Evolutionary conservation across 2,888 invertebrate genomes (phyloP).

Genomic region (Campopleginae sp.): DNA sequence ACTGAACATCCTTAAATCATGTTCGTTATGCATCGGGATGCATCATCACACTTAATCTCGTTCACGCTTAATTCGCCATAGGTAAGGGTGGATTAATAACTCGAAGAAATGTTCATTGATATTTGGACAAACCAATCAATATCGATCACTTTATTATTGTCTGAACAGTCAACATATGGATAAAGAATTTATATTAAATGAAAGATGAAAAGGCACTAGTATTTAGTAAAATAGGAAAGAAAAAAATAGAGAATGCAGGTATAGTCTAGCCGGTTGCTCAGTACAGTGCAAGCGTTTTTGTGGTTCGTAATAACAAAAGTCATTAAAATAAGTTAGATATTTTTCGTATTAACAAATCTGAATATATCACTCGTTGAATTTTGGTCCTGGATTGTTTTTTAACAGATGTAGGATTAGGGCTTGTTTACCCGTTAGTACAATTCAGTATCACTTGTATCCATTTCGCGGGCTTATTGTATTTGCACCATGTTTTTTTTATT

Average conservation of each 20-base stretch:
- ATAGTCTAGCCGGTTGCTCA: slow-evolving; percentile 50
- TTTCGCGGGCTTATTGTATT: slow-evolving; percentile 34
- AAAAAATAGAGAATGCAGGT: slow-evolving; percentile 58
- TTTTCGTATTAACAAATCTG: slow-evolving; percentile 26
- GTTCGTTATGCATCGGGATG: too few species aligned
- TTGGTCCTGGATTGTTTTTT: slow-evolving; percentile 35
- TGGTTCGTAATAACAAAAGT: slow-evolving; percentile 43
- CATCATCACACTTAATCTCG: neutral
- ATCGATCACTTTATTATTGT: slow-evolving; percentile 60
- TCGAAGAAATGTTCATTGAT: neutral
- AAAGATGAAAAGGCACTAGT: slow-evolving; percentile 50
- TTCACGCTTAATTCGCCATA: neutral
- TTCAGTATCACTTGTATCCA: slow-evolving; percentile 67
- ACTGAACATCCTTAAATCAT: too few species aligned
- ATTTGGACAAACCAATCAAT: slow-evolving; percentile 59
- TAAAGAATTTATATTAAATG: slow-evolving; percentile 52
- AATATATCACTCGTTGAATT: slow-evolving; percentile 58
- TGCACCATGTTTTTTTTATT: slow-evolving; percentile 27
- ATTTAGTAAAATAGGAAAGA: slow-evolving; percentile 35
- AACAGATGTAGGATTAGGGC: slow-evolving; percentile 1
- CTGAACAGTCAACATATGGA: slow-evolving; percentile 61
- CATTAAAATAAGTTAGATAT: slow-evolving; percentile 25
- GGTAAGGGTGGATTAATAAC: neutral
- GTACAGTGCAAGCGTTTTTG: slow-evolving; percentile 48
- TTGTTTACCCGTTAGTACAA: slow-evolving; percentile 51